Evolutionary conservation across 2,888 invertebrate species (phyloP).

Genomic region (Aphrophora alni): DNA sequence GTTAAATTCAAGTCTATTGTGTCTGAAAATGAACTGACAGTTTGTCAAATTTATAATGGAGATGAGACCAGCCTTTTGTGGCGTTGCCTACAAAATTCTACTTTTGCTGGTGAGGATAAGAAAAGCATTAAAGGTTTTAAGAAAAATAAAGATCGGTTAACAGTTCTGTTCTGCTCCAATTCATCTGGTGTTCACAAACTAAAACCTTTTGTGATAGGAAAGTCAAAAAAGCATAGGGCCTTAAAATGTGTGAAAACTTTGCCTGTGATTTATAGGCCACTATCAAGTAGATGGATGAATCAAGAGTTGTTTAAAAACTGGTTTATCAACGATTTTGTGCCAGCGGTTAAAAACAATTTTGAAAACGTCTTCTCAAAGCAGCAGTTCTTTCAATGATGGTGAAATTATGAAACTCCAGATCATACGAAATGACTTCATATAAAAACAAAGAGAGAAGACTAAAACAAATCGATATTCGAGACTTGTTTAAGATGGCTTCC

Average conservation of each 20-base stretch:
- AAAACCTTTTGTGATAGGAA: not conserved
- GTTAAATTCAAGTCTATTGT: slow-evolving; percentile 20
- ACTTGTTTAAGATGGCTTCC: slow-evolving; percentile 7
- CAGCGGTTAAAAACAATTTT: too few relatives aligned
- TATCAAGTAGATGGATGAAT: not conserved
- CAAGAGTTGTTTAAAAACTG: too few relatives aligned
- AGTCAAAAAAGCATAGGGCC: not conserved
- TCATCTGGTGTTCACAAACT: not conserved
- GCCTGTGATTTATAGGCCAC: not conserved
- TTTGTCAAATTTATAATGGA: slow-evolving; percentile 18
- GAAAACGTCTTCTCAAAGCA: not conserved
- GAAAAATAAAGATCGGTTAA: not conserved
- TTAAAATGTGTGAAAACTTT: too few relatives aligned
- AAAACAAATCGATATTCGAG: not conserved
- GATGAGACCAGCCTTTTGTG: slow-evolving; percentile 24
- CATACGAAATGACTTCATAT: not conserved
- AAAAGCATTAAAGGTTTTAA: not conserved
- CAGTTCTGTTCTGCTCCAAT: not conserved
- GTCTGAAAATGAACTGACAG: slow-evolving; percentile 7
- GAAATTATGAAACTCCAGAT: not conserved
- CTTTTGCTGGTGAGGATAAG: slow-evolving; percentile 13
- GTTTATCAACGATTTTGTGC: too few relatives aligned
- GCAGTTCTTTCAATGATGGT: not conserved
- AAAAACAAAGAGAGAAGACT: not conserved
- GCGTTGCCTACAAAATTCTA: slow-evolving; percentile 15